Evolutionary conservation across 2,797 vertebrate species (phyloP), one percentile per base, ranked within the genome.

Genomic region (Tokudaia tokunoshimensis): DNA sequence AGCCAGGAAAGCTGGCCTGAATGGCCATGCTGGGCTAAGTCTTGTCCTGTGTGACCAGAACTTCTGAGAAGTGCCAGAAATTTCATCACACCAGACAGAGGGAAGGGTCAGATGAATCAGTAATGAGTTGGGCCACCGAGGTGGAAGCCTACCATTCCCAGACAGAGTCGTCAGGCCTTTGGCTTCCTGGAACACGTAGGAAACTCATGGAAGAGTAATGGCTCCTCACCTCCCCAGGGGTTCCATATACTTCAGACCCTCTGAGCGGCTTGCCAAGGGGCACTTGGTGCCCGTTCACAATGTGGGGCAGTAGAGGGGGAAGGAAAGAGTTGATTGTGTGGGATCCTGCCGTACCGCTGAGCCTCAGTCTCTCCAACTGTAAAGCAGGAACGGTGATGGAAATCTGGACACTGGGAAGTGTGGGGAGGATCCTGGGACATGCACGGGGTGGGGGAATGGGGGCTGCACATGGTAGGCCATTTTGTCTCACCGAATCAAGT

Each of bases 91-190:
- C 44, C 86, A 93, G 89, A 80, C 50, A 0, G 84, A 92, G 50
- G 87, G 92, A 26, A 76, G 55, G 93, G 93, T 52, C 2, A 13
- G 11, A 61, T 96, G 97, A 98, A 93, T 97, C 95, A 97, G 1
- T 4, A 86, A 78, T 29, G 67, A 94, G 79, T 86, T 0, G 17
- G 55, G 47, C 57, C 19, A 13, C 9, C 86, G 89, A 91, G 91
- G 88, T 17, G 47, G 89, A 86, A 84, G 82, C 85, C 61, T 85
- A 70, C 92, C 70, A 31, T 89, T 94, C 93, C 93, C 94, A 94
- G 95, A 95, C 4, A 20, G 90, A 94, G 94, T 83, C 37, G 44
- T 78, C 72, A 29, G 84, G 44, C 57, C 0, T 1, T 83, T 57
- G 2, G 82, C 83, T 85, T 96, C 96, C 94, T 95, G 86, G 91